These are phyloP conservation scores for Heliothis virescens DNA, from an alignment of 1,140 invertebrate species.

Conservation along the genomic window DNA sequence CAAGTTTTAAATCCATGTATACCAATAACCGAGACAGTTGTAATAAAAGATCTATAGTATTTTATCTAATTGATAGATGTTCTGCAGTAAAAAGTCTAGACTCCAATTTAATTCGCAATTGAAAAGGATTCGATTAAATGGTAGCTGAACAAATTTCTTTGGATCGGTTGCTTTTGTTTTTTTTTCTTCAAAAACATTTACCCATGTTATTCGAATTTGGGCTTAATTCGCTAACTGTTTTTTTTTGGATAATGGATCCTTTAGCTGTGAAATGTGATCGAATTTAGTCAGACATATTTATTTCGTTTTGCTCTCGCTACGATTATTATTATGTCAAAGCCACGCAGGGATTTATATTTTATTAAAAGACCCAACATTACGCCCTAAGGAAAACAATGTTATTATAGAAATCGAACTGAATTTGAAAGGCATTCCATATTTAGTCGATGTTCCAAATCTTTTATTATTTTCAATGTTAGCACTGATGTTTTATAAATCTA, in stretches of 20 bases:
- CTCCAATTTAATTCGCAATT: background rate
- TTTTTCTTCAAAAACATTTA: background rate
- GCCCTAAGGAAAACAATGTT: background rate
- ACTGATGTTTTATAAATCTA: background rate
- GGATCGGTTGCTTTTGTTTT: background rate
- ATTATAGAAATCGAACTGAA: constrained; percentile 1
- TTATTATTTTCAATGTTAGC: background rate
- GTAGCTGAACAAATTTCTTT: no score
- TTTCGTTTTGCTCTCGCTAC: background rate
- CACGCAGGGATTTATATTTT: background rate
- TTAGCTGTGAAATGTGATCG: background rate
- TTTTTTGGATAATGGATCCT: background rate
- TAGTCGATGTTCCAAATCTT: background rate
- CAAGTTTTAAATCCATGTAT: no score
- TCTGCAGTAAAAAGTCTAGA: background rate
- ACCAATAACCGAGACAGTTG: no score
- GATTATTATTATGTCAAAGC: background rate
- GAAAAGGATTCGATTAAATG: background rate
- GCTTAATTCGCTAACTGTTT: background rate
- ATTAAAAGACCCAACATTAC: background rate
- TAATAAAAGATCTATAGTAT: no score
- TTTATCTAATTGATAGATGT: no score
- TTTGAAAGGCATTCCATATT: background rate
- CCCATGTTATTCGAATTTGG: background rate
- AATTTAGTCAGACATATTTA: background rate